A percentile compares a stretch with the other conserved stretches of the same genome.
phyloP scores from a whole-genome alignment of 2,888 invertebrate species.

The Torymus aiolomorphi region DNA sequence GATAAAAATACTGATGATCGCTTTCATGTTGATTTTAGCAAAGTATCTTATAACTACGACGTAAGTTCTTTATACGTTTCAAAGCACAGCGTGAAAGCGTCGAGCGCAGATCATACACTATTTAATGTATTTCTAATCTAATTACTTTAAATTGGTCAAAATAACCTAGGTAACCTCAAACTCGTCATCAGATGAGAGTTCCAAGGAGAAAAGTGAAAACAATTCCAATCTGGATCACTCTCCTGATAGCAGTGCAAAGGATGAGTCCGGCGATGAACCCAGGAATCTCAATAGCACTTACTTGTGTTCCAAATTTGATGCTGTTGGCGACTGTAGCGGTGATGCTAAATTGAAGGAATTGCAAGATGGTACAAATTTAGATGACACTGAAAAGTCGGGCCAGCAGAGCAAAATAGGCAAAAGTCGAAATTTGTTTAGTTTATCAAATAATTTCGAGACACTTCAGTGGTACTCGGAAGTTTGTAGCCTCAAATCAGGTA shows the following conservation, averaged over 20 bases:
- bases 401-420: neutral
- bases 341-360: constrained; percentile 3
- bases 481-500: constrained; percentile 22
- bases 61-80: constrained; percentile 17
- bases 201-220: constrained; percentile 26
- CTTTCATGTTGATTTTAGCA: constrained; percentile 1
- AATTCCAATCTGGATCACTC: neutral
- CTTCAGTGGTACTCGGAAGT: neutral
- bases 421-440: constrained; percentile 14
- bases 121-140: no score
- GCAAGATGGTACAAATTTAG: neutral
- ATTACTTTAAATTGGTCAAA: neutral
- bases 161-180: constrained; percentile 3
- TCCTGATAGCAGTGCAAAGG: constrained; percentile 8
- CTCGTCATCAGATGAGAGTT: constrained; percentile 37
- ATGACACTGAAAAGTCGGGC: neutral
- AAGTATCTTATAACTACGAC: neutral
- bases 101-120: no score
- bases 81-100: no score
- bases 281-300: constrained; percentile 21
- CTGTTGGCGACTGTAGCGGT: neutral
- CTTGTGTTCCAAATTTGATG: neutral
- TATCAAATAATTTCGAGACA: constrained; percentile 14
- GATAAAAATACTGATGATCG: neutral
- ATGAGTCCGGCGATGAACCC: constrained; percentile 15